Conservation (phyloP, 2,113 vertebrate genomes). For the Pan troglodytes region NHGRI_mPanTro3-v2.1_pri NC_072398.2:83883501-83884000, state of each 20-base stretch:
- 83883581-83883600: not conserved
- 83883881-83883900: not conserved
- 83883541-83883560: not conserved
- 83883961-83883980: not conserved
- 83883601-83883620: not conserved
- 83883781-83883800: not conserved
- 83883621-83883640: not conserved
- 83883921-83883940: not conserved
- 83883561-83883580: not conserved
- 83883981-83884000: not conserved
- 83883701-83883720: not conserved
- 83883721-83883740: not conserved
- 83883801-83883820: not conserved
- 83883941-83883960: not conserved
- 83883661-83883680: not conserved
- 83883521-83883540: not conserved
- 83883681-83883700: not conserved
- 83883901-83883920: not conserved
- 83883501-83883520: not conserved
- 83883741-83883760: not conserved
- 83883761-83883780: not conserved
- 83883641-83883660: not conserved
- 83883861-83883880: not conserved
- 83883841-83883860: fast-evolving
- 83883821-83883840: not conserved